Evolutionary conservation across 2,888 invertebrate genomes (phyloP).

Genomic region (Mythimna pallens): DNA sequence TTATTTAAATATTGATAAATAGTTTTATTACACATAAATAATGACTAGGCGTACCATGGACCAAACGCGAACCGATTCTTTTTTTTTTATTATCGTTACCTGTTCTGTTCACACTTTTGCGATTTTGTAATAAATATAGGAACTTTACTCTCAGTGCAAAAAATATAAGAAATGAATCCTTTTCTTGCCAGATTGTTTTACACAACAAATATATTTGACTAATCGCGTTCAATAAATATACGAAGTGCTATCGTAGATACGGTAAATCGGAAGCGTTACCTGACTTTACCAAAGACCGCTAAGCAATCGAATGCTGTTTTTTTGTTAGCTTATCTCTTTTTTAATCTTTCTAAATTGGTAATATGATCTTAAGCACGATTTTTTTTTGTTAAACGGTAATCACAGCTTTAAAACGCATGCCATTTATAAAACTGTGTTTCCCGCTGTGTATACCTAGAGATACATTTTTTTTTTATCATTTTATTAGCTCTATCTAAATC

Average conservation of each 20-base stretch:
- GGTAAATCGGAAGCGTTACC: slow-evolving; percentile 80
- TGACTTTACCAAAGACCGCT: slow-evolving; percentile 79
- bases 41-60: slow-evolving; percentile 89
- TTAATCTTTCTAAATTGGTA: slow-evolving; percentile 81
- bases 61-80: slow-evolving; percentile 78
- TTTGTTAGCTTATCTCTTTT: slow-evolving; percentile 71
- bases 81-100: slow-evolving; percentile 60
- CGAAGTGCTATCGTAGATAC: slow-evolving; percentile 68
- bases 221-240: slow-evolving; percentile 69
- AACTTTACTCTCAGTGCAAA: slow-evolving; percentile 88
- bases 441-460: slow-evolving; percentile 76
- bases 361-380: slow-evolving; percentile 84
- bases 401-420: slow-evolving; percentile 65
- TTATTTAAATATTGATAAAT: slow-evolving; percentile 82
- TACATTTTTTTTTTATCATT: slow-evolving; percentile 76
- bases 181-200: slow-evolving; percentile 54
- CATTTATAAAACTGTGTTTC: slow-evolving; percentile 70
- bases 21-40: slow-evolving; percentile 85
- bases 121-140: slow-evolving; percentile 86
- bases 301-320: slow-evolving; percentile 79
- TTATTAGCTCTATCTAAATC: slow-evolving; percentile 86
- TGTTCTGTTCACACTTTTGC: slow-evolving; percentile 74
- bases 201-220: slow-evolving; percentile 65
- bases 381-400: slow-evolving; percentile 73
- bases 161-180: slow-evolving; percentile 74